Evolutionary conservation across 2,113 vertebrate genomes (phyloP).

Genomic region (Alethe diademata): DNA sequence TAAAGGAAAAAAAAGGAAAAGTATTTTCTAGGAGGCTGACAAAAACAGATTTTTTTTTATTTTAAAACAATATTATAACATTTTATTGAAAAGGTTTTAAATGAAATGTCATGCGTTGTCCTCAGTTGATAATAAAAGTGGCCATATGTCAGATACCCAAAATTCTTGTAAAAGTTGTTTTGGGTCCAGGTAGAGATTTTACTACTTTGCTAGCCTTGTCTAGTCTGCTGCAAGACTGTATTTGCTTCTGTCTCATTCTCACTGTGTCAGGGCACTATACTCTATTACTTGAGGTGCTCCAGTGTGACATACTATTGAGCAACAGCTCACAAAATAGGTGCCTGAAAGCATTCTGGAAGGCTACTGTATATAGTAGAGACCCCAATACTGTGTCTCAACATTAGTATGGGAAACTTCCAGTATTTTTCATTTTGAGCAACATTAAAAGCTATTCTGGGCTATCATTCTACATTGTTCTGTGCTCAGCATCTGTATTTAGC

Average conservation of each 20-base stretch:
- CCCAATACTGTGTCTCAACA: not conserved
- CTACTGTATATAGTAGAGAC: conserved; percentile 3
- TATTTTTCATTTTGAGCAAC: conserved; percentile 50
- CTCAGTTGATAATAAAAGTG: not conserved
- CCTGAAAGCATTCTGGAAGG: conserved; percentile 39
- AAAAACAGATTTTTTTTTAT: not conserved
- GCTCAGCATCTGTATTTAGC: conserved; percentile 19
- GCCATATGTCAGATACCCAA: not conserved
- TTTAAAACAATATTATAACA: not conserved
- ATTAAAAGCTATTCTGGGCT: not conserved
- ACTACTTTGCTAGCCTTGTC: not conserved
- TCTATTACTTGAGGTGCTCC: conserved; percentile 1
- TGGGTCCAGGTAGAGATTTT: not conserved
- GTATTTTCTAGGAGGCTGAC: not conserved
- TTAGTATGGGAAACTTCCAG: conserved; percentile 10
- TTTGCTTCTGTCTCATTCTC: not conserved
- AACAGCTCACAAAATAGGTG: conserved; percentile 40
- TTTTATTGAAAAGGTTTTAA: not conserved
- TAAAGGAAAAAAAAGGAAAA: not conserved
- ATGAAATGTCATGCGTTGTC: not conserved
- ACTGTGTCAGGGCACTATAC: not conserved
- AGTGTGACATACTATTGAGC: conserved; percentile 2
- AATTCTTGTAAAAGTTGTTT: not conserved
- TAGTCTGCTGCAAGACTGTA: not conserved
- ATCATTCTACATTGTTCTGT: not conserved